A percentile compares a stretch with the other conserved stretches of the same genome.
phyloP scores from a whole-genome alignment of 2,113 vertebrate species.

The Syrrhaptes paradoxus region DNA sequence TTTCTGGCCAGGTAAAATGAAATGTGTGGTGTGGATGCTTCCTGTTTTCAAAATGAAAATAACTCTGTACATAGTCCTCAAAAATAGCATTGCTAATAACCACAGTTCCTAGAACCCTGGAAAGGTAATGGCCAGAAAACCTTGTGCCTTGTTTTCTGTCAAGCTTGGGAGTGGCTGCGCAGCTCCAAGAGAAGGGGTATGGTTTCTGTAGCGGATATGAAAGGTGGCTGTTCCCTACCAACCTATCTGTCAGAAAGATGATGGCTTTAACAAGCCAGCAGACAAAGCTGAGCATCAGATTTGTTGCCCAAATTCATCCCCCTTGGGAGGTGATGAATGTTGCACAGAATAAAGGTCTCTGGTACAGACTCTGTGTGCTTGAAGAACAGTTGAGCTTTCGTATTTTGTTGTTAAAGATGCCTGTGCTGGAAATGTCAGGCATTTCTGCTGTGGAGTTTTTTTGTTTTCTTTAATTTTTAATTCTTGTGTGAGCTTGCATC shows the following conservation, averaged over 20 bases:
- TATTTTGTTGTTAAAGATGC: neutral
- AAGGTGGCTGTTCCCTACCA: neutral
- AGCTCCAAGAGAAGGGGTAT: neutral
- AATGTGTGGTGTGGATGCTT: constrained; percentile 20
- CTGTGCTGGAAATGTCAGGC: constrained; percentile 13
- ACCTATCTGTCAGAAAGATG: neutral
- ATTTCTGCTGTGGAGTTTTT: neutral
- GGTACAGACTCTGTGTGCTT: neutral
- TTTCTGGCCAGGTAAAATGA: constrained; percentile 52
- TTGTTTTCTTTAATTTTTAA: neutral
- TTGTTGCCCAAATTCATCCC: neutral
- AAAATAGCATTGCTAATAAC: neutral
- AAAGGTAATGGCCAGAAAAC: neutral
- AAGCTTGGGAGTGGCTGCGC: neutral
- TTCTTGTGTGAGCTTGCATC: constrained; percentile 39
- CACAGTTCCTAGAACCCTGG: constrained; percentile 5
- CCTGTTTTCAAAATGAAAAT: constrained; percentile 12
- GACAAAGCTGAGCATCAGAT: constrained; percentile 1
- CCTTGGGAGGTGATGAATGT: neutral
- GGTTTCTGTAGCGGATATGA: neutral
- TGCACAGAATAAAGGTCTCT: neutral
- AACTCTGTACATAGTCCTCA: constrained; percentile 22
- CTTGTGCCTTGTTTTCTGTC: neutral
- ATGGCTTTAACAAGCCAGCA: neutral
- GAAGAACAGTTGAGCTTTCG: neutral